phyloP scores from a whole-genome alignment of 2,888 invertebrate genomes.

The Galerucella pusilla region DNA sequence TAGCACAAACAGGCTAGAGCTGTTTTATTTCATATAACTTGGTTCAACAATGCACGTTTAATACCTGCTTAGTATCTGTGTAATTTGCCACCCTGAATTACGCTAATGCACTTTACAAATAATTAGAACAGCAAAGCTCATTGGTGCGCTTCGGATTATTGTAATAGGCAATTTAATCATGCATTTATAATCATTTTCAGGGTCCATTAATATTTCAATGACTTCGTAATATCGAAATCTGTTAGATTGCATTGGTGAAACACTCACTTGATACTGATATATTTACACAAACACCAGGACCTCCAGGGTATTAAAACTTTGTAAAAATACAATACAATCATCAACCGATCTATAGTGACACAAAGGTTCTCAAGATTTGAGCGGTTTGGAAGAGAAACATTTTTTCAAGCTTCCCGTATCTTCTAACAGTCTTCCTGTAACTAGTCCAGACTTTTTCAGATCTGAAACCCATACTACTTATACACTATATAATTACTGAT shows the following conservation, averaged over 20 bases:
- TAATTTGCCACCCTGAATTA: slow-evolving; percentile 3
- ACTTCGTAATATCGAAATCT: neutral
- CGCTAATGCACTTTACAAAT: slow-evolving; percentile 1
- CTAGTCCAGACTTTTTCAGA: too few relatives aligned
- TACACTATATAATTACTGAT: too few relatives aligned
- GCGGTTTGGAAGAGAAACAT: neutral
- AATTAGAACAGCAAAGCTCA: neutral
- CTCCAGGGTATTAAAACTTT: too few relatives aligned
- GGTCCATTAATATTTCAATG: neutral
- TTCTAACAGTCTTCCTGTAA: too few relatives aligned
- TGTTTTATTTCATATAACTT: neutral
- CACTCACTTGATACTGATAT: too few relatives aligned
- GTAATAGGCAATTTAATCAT: neutral
- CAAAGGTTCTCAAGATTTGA: too few relatives aligned
- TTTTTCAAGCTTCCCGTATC: too few relatives aligned
- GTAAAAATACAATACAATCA: too few relatives aligned
- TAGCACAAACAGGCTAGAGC: neutral
- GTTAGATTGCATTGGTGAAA: too few relatives aligned
- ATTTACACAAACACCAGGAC: too few relatives aligned
- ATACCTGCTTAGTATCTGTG: slow-evolving; percentile 12
- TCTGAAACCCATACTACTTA: too few relatives aligned
- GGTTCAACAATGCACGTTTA: neutral
- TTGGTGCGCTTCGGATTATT: neutral
- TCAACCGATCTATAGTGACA: too few relatives aligned
- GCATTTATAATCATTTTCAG: neutral